phyloP scores from a whole-genome alignment of 1,140 invertebrate species.

The Hyles euphorbiae region DNA sequence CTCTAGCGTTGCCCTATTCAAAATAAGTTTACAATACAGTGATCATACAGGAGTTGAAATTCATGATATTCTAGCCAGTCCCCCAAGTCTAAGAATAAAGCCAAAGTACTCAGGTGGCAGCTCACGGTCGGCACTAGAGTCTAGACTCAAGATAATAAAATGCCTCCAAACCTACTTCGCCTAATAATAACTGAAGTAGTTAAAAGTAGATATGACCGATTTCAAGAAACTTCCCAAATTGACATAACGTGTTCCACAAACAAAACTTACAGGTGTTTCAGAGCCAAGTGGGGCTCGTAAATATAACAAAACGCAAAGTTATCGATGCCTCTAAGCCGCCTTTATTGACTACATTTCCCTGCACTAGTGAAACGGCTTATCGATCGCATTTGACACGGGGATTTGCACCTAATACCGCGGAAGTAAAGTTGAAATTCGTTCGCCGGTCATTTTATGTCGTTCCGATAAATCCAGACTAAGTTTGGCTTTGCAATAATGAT shows the following conservation, averaged over 20 bases:
- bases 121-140: too few relatives aligned
- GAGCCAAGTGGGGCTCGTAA: slow-evolving; percentile 62
- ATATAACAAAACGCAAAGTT: slow-evolving; percentile 69
- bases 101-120: too few relatives aligned
- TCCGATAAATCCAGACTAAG: slow-evolving; percentile 36
- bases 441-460: slow-evolving; percentile 14
- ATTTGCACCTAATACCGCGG: slow-evolving; percentile 17
- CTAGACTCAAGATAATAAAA: too few relatives aligned
- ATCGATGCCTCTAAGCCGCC: slow-evolving; percentile 65
- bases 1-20: too few relatives aligned
- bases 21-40: too few relatives aligned
- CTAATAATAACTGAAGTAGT: too few relatives aligned
- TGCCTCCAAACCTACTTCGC: too few relatives aligned
- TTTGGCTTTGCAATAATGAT: slow-evolving; percentile 62
- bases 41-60: too few relatives aligned
- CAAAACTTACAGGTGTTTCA: slow-evolving; percentile 33
- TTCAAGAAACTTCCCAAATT: too few relatives aligned
- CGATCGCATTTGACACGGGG: slow-evolving; percentile 3
- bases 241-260: slow-evolving; percentile 17
- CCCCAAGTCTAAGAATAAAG: too few relatives aligned
- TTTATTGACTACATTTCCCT: slow-evolving; percentile 58
- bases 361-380: slow-evolving; percentile 43
- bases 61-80: too few relatives aligned
- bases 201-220: too few relatives aligned
- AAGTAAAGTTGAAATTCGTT: slow-evolving; percentile 13